phyloP scores from a whole-genome alignment of 2,888 invertebrate genomes.

The Andrena chrysosceles region DNA sequence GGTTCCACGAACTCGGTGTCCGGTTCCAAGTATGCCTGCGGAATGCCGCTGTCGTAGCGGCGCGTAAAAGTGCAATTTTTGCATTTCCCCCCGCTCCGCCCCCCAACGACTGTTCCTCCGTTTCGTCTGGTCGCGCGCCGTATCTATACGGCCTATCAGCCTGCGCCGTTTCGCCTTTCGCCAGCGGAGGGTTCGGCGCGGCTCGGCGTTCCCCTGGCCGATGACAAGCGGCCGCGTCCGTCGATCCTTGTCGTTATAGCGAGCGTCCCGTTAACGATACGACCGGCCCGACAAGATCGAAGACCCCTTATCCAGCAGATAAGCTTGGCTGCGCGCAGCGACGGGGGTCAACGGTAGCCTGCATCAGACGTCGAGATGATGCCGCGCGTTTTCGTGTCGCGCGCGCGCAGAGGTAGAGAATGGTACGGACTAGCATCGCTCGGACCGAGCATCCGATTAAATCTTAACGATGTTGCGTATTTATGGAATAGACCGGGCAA shows the following conservation, averaged over 20 bases:
- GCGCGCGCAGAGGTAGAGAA: neutral
- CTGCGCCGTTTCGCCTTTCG: slow-evolving; percentile 69
- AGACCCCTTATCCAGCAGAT: slow-evolving; percentile 70
- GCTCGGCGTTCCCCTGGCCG: slow-evolving; percentile 42
- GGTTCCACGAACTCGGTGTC: slow-evolving; percentile 76
- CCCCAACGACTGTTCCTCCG: neutral
- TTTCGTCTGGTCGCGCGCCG: neutral
- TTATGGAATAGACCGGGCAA: slow-evolving; percentile 7
- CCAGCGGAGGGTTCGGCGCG: slow-evolving; percentile 57
- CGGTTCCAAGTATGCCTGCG: slow-evolving; percentile 75
- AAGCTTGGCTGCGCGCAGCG: slow-evolving; percentile 32
- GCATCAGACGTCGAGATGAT: slow-evolving; percentile 26
- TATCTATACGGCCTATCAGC: slow-evolving; percentile 42
- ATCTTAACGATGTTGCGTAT: slow-evolving; percentile 33
- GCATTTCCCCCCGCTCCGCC: slow-evolving; percentile 38
- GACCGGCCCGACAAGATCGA: slow-evolving; percentile 56
- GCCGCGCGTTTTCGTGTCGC: neutral
- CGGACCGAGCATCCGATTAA: slow-evolving; percentile 23
- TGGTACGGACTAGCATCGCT: neutral
- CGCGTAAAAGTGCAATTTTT: slow-evolving; percentile 63
- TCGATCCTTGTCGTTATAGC: slow-evolving; percentile 52
- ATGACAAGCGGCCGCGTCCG: slow-evolving; percentile 34
- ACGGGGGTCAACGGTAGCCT: slow-evolving; percentile 7
- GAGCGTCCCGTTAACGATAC: slow-evolving; percentile 47
- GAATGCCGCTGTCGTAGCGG: slow-evolving; percentile 65